phyloP scores from a whole-genome alignment of 2,888 invertebrate species.

The Diaperis boleti region DNA sequence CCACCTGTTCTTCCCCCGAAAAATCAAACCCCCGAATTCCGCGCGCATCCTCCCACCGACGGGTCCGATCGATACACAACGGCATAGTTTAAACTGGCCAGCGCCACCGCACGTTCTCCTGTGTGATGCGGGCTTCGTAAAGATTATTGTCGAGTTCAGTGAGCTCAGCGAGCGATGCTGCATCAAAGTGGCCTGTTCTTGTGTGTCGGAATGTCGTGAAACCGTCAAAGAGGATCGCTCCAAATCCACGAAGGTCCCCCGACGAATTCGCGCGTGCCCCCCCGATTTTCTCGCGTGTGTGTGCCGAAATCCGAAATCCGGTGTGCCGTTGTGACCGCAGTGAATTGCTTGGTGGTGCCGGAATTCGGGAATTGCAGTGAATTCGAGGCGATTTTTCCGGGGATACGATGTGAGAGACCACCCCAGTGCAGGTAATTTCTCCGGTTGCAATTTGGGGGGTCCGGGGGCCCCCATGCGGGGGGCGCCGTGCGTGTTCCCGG shows the following conservation, averaged over 20 bases:
- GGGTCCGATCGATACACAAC: constrained; percentile 34
- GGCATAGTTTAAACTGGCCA: constrained; percentile 12
- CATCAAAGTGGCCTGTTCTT: constrained; percentile 26
- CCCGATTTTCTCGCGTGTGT: too few relatives aligned
- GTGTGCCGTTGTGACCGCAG: not conserved
- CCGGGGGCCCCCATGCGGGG: too few relatives aligned
- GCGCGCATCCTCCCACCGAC: constrained; percentile 27
- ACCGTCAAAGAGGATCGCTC: constrained; percentile 1
- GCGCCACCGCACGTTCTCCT: constrained; percentile 3
- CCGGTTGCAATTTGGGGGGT: too few relatives aligned
- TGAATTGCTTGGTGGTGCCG: too few relatives aligned
- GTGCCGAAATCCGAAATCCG: not conserved
- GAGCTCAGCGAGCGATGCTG: constrained; percentile 35
- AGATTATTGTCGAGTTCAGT: constrained; percentile 38
- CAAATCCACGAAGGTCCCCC: not conserved
- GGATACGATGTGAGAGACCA: too few relatives aligned
- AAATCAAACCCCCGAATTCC: not conserved
- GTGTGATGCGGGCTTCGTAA: constrained; percentile 34
- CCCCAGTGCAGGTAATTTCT: too few relatives aligned
- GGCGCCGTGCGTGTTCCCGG: too few relatives aligned
- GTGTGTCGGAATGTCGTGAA: constrained; percentile 36
- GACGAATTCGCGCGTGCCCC: constrained; percentile 7
- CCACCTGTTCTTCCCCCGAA: too few relatives aligned
- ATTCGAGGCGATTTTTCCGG: not conserved
- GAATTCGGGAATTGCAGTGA: not conserved